Base-by-base conservation (phyloP, 1,140 invertebrate species). In the Camponotus floridanus region DNA sequence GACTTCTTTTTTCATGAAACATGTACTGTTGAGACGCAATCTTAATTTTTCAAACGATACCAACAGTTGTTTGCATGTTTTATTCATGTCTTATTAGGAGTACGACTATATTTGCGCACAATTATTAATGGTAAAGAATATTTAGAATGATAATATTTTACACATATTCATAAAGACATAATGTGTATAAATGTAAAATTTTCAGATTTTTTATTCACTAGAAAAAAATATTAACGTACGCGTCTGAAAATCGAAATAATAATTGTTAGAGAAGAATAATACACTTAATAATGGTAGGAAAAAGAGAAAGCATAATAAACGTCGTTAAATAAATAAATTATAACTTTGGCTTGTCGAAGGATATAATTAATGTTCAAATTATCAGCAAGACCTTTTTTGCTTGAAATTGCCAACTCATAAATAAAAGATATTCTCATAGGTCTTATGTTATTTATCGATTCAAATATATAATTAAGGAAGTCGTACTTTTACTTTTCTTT, bases 1-100 rank as follows among this genome's bases (percentile, higher is more conserved):
- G 36, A 48, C 18, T 83, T 83, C 79, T 74, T 74, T 83, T 18
- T 48, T 3, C 31, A 45, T 81, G 45, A 71, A 81, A 57, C 33
- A 33, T 45, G 3, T 15, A 3, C 1, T 79, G 62, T 48, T 79
- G 31, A 26, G 51, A 26, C 13, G n/a, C 33, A 57, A 80, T 68
- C 64, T 80, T 80, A 39, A 80, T 80, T 0, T 36, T 68, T 70
- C n/a, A 36, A 57, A 8, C n/a, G 15, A 18, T 26, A 18, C 6
- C 42, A 13, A 51, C n/a, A n/a, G 3, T 31, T 45, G 21, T 39
- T 36, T 64, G 59, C 59, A 62, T n/a, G n/a, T 76, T 8, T 76
- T 1, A 31, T 55, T 51, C 18, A 18, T 33, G 1, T 71, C 18
- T 59, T 8, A 65, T 31, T 31, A 26, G 7, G n/a, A 45, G 15